Conservation (phyloP, 2,888 invertebrate species). For the Teinopalpus imperialis region DNA sequence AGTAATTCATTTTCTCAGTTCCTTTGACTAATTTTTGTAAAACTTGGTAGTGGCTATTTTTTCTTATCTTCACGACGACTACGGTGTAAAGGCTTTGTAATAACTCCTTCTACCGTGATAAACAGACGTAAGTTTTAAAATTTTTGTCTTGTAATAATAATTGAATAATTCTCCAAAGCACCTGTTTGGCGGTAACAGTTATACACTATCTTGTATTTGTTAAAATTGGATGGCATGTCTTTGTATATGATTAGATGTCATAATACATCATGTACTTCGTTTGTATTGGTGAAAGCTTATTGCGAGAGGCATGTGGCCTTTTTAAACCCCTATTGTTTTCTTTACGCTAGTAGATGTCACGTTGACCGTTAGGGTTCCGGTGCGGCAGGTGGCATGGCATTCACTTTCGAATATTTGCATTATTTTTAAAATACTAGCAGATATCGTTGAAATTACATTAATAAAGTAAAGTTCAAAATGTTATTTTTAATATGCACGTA, state of each 20-base stretch:
- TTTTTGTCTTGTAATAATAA: not conserved
- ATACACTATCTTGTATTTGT: not conserved
- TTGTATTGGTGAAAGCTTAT: not conserved
- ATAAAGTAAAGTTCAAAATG: too few relatives aligned
- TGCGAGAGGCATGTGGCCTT: conserved; percentile 11
- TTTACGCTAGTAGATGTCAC: conserved; percentile 6
- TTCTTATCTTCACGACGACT: not conserved
- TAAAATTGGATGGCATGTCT: too few relatives aligned
- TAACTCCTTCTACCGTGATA: not conserved
- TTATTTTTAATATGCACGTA: too few relatives aligned
- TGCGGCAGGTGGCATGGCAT: conserved; percentile 8
- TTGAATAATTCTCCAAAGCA: not conserved
- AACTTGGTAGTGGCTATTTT: not conserved
- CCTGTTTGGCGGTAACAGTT: conserved; percentile 19
- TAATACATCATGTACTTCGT: too few relatives aligned
- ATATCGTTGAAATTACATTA: too few relatives aligned
- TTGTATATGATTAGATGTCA: too few relatives aligned
- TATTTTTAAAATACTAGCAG: not conserved
- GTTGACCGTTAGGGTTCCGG: conserved; percentile 16
- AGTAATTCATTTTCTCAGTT: not conserved
- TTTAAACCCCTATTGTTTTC: conserved; percentile 4
- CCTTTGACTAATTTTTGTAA: not conserved
- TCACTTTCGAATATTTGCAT: not conserved
- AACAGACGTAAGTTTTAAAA: conserved; percentile 10
- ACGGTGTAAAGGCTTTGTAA: not conserved